Conservation (phyloP, 2,113 vertebrate genomes). For the Apaloderma vittatum region DNA sequence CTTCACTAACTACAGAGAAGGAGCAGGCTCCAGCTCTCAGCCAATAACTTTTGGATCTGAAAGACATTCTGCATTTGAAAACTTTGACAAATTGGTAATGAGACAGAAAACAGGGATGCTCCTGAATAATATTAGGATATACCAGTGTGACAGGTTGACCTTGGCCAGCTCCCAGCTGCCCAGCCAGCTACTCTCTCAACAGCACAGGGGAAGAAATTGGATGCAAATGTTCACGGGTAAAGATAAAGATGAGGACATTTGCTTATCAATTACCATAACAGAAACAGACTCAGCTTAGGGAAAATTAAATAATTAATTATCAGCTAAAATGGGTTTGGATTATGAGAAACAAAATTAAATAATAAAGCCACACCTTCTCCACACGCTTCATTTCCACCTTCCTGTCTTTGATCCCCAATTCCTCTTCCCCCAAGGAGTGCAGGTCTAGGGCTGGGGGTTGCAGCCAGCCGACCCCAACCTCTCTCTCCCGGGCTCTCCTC, state of each 20-base stretch:
- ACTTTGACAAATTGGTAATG: not conserved
- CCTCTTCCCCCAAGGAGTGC: fast-evolving
- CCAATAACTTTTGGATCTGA: not conserved
- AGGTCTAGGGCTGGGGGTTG: not conserved
- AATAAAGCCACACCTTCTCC: not conserved
- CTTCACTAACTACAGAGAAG: not conserved
- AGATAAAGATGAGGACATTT: not conserved
- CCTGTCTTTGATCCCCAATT: fast-evolving
- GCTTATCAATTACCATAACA: not conserved
- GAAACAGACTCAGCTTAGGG: not conserved
- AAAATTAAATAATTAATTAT: not conserved
- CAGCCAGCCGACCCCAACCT: not conserved
- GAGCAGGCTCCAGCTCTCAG: not conserved
- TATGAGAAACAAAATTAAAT: not conserved
- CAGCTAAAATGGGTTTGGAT: not conserved
- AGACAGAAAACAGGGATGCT: not conserved
- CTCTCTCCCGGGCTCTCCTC: not conserved
- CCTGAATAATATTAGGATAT: not conserved
- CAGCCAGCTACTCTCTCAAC: not conserved
- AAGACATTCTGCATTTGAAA: not conserved
- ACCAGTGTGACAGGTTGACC: not conserved
- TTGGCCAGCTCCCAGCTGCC: not conserved
- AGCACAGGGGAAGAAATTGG: not conserved
- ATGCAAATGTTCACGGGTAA: not conserved
- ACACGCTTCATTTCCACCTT: not conserved